A percentile compares a stretch with the other conserved stretches of the same genome.
phyloP scores from a whole-genome alignment of 2,113 vertebrate species.

The Alligator mississippiensis region DNA sequence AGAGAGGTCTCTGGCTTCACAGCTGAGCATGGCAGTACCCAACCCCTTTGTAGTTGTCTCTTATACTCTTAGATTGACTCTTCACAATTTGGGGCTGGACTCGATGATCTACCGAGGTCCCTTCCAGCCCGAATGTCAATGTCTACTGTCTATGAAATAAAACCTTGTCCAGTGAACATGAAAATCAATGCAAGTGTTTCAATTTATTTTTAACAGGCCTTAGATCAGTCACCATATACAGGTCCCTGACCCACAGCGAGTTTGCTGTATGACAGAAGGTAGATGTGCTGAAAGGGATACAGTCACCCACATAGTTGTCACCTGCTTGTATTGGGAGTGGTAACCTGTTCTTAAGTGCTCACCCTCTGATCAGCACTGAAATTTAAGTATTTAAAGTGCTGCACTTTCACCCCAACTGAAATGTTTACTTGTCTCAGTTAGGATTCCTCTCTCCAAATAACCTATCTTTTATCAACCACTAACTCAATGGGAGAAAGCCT shows the following conservation, averaged over 20 bases:
- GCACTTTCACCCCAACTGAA: neutral
- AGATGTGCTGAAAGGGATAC: too few species aligned
- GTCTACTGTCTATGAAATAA: too few species aligned
- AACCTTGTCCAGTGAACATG: neutral
- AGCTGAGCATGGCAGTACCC: too few species aligned
- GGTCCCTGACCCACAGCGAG: neutral
- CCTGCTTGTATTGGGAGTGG: neutral
- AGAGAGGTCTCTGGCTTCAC: too few species aligned
- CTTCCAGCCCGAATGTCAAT: too few species aligned
- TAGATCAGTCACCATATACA: neutral
- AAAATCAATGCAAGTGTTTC: neutral
- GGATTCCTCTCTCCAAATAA: conserved; percentile 3
- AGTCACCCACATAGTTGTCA: neutral
- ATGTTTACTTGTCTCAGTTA: conserved; percentile 10
- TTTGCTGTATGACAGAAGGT: neutral
- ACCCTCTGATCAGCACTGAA: neutral
- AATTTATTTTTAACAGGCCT: neutral
- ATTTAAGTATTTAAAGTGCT: neutral
- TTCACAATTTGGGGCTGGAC: neutral
- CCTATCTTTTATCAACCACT: conserved; percentile 6
- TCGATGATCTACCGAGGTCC: too few species aligned
- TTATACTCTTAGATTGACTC: neutral
- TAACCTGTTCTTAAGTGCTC: neutral
- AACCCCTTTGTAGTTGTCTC: fast-evolving
- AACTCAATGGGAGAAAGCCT: too few species aligned